Base-by-base conservation (phyloP, 1,140 invertebrate genomes). In the Tetraneura akinire region DNA sequence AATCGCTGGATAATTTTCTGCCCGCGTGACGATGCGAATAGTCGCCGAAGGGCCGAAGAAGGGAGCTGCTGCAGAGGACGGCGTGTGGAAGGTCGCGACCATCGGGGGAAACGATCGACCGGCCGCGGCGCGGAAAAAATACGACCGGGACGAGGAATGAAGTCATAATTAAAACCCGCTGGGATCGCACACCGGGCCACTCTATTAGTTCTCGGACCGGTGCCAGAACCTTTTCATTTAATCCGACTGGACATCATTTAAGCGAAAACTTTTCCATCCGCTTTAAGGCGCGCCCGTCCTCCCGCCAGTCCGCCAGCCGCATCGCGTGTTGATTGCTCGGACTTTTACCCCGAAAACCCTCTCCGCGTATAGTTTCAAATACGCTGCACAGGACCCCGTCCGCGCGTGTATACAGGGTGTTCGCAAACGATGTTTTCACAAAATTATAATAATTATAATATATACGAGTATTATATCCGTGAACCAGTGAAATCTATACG, bases 251-350 rank as follows among this genome's bases (percentile, higher is more conserved):
- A 78, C 74, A 60, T 78, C 74, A 60, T 78, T 78, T 78, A 78
- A 78, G 37, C 74, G 74, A 78, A 78, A 78, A 78, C 74, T 78
- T 78, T 78, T 78, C 74, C 74, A 60, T 78, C 74, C 74, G 74
- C 21, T 62, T 62, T 78, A 78, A 78, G 37, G 26, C 47, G 45
- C 9, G 1, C 11, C 21, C 5, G 10, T 5, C n/a, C 51, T 18
- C 1, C 18, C 51, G n/a, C n/a, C n/a, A n/a, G n/a, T n/a, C 16
- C 1, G 1, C 51, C 51, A 3, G 0, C 1, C 13, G 57, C 13
- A 3, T 2, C 18, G 74, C 37, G 74, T 60, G 73, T 78, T 78
- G 74, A 78, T 78, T 78, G 37, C 74, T 62, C 74, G 74, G 74
- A 78, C 74, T 78, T 78, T 78, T 78, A 78, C 74, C 74, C 74